Evolutionary conservation across 2,113 vertebrate genomes (phyloP), one percentile per base, ranked within the genome.

Genomic region (Rhinoptilus africanus): DNA sequence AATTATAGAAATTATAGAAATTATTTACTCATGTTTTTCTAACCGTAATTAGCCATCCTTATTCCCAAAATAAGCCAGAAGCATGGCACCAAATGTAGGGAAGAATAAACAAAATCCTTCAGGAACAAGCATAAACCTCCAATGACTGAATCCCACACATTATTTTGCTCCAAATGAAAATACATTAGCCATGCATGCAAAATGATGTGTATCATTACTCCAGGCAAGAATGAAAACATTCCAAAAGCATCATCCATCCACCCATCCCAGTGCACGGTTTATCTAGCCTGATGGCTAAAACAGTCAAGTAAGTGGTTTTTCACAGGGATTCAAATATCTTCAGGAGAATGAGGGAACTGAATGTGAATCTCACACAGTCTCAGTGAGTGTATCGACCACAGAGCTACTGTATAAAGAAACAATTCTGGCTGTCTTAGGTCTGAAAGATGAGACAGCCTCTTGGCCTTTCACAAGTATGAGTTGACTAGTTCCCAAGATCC

Each of bases 331-430:
- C 12, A 76, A 16, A 60, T 57, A 4, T 53, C 19, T 53, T 45
- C 21, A 26, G 30, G 27, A 66, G 9, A 69, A 53, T 2, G 4
- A 69, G 15, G 15, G 37, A 81, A 48, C 1, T 67, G 19, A 78
- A 59, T 30, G 4, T 50, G 24, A 83, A 50, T 69, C 26, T 86
- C 24, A 22, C 19, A 37, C 11, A 20, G 12, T 13, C 43, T 82
- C n/a, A 51, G 34, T 9, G 27, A 88, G 20, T 16, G 5, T 67
- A 51, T 82, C 0, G 0, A n/a, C 35, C 45, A 76, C 14, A 35
- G 12, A 8, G 8, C 8, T 76, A 48, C 17, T 37, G 10, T n/a
- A 68, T 37, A 85, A 89, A 69, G 8, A 63, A 59, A 21, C 15
- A 68, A 17, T 56, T 51, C 14, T 81, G 59, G 0, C 16, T 71